Evolutionary conservation across 2,888 invertebrate genomes (phyloP).

Genomic region (Eupeodes latifasciatus): DNA sequence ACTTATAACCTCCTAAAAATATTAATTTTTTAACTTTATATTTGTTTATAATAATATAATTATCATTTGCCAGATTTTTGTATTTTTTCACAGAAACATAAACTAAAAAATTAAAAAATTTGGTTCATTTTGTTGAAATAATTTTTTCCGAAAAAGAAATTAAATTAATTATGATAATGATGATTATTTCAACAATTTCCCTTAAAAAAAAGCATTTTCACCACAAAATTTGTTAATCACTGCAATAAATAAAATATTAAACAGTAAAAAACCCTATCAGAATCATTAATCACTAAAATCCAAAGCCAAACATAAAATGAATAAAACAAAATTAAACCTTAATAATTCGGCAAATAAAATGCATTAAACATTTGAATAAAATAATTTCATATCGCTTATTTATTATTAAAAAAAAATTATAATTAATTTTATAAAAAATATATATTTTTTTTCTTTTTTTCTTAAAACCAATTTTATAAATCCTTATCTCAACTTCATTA

Average conservation of each 20-base stretch:
- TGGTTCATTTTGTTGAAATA: not conserved
- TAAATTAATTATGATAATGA: not conserved
- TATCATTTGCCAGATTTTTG: conserved; percentile 49
- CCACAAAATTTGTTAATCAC: conserved; percentile 30
- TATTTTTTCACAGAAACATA: conserved; percentile 27
- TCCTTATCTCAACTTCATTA: conserved; percentile 59
- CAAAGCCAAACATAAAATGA: not conserved
- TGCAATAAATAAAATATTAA: conserved; percentile 19
- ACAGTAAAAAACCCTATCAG: not conserved
- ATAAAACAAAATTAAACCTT: conserved; percentile 19
- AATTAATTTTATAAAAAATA: conserved; percentile 30
- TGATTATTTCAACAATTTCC: conserved; percentile 20
- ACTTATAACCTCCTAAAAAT: conserved; percentile 29
- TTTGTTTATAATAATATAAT: conserved; percentile 27
- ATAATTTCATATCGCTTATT: conserved; percentile 50
- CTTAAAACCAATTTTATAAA: conserved; percentile 23
- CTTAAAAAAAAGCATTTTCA: conserved; percentile 12
- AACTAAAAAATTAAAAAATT: not conserved
- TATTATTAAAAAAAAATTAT: conserved; percentile 23
- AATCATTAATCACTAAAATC: conserved; percentile 31
- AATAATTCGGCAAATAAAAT: conserved; percentile 47
- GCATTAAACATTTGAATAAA: conserved; percentile 27
- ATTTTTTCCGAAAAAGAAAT: not conserved
- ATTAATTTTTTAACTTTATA: conserved; percentile 7
- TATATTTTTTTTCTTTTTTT: not conserved